Conservation (phyloP, 2,888 invertebrate species). For the Emmelina monodactyla region DNA sequence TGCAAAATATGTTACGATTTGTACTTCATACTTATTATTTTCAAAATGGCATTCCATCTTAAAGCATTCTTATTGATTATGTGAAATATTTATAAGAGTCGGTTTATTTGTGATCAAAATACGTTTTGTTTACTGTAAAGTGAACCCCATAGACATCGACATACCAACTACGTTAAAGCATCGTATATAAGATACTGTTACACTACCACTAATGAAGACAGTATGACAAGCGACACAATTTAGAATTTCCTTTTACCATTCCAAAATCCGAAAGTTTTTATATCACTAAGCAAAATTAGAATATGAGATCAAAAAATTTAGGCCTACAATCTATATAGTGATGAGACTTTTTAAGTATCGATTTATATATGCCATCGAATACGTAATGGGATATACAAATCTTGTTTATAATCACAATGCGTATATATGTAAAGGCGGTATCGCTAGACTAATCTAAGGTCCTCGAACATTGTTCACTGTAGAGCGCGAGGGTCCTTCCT, state of each 20-base stretch:
- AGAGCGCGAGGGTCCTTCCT: constrained; percentile 32
- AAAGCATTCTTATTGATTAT: constrained; percentile 38
- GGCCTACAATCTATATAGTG: constrained; percentile 59
- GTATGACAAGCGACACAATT: constrained; percentile 52
- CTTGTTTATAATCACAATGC: constrained; percentile 58
- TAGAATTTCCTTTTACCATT: constrained; percentile 58
- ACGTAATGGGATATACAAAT: constrained; percentile 59
- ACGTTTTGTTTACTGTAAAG: constrained; percentile 40
- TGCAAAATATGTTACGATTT: constrained; percentile 37
- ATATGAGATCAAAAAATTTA: constrained; percentile 66
- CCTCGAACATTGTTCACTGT: constrained; percentile 19
- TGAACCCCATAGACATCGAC: constrained; percentile 55
- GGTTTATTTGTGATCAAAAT: constrained; percentile 41
- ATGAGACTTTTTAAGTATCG: constrained; percentile 56
- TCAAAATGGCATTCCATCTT: constrained; percentile 33
- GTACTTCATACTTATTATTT: constrained; percentile 46
- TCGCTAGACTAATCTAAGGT: constrained; percentile 44
- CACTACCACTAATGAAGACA: constrained; percentile 54
- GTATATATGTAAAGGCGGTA: constrained; percentile 57
- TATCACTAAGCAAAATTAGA: constrained; percentile 66
- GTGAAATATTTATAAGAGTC: constrained; percentile 39
- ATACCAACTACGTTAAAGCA: constrained; percentile 64
- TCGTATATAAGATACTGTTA: constrained; percentile 65
- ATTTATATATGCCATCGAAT: constrained; percentile 56
- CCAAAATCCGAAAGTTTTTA: constrained; percentile 43